phyloP scores from a whole-genome alignment of 1,140 invertebrate species.

The Probaryconus sp. region DNA sequence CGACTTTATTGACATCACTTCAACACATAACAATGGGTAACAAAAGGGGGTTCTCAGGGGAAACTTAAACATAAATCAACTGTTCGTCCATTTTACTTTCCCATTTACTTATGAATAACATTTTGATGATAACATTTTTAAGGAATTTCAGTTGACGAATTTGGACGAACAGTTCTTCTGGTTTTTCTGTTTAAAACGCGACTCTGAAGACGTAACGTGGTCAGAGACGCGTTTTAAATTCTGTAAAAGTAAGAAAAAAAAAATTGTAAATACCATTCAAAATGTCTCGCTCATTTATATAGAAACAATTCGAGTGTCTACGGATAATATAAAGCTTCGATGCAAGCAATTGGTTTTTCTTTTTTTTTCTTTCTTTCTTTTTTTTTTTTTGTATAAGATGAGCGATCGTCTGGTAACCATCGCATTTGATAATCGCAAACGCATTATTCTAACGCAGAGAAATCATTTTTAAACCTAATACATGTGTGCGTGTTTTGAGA shows the following conservation, averaged over 20 bases:
- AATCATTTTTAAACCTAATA: slow-evolving; percentile 46
- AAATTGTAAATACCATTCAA: slow-evolving; percentile 40
- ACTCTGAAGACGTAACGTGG: too few relatives aligned
- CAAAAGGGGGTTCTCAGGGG: slow-evolving; percentile 5
- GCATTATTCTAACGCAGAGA: slow-evolving; percentile 21
- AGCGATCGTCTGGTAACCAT: slow-evolving; percentile 3
- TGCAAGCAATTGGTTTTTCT: slow-evolving; percentile 51
- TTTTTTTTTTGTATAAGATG: slow-evolving; percentile 16
- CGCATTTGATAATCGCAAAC: slow-evolving; percentile 13
- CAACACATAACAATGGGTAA: slow-evolving; percentile 36
- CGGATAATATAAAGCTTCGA: slow-evolving; percentile 48
- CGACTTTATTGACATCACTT: slow-evolving; percentile 68
- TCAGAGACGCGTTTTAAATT: slow-evolving; percentile 11
- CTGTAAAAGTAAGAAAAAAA: slow-evolving; percentile 12
- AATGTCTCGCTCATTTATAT: slow-evolving; percentile 17
- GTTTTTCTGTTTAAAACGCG: too few relatives aligned
- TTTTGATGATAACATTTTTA: too few relatives aligned
- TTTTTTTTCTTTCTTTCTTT: too few relatives aligned
- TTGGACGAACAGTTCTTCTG: too few relatives aligned
- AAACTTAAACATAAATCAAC: slow-evolving; percentile 33
- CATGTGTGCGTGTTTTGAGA: slow-evolving; percentile 59
- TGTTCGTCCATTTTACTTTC: slow-evolving; percentile 21
- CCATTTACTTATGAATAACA: neutral
- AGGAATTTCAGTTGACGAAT: too few relatives aligned
- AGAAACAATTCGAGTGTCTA: slow-evolving; percentile 28